These are phyloP conservation scores for Ia io DNA, from an alignment of 2,113 vertebrate genomes.

Conservation along the genomic window DNA sequence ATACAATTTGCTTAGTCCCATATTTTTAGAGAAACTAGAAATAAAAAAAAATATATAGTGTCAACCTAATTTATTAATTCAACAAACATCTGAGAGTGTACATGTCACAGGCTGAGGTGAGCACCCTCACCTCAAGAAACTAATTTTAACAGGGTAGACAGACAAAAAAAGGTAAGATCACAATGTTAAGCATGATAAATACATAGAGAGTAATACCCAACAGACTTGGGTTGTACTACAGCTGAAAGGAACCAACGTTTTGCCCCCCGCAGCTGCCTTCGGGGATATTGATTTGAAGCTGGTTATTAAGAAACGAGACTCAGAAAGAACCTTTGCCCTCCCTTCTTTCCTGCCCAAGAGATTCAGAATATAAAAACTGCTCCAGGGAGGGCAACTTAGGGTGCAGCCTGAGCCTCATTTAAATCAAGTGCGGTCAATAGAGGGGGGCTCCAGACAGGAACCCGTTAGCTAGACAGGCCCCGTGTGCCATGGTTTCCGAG, in stretches of 20 bases:
- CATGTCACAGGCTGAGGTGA: not conserved
- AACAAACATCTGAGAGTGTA: not conserved
- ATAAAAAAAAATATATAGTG: not conserved
- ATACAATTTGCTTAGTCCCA: not conserved
- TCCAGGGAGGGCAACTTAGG: not conserved
- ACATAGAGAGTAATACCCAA: not conserved
- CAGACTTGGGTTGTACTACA: not conserved
- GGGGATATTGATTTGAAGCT: not conserved
- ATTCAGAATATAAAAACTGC: not conserved
- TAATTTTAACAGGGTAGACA: not conserved
- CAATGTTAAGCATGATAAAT: not conserved
- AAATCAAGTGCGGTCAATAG: fast-evolving
- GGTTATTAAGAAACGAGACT: not conserved
- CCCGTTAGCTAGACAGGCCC: not conserved
- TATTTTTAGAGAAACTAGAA: constrained; percentile 31
- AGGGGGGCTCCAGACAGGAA: not conserved
- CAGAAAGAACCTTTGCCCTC: not conserved
- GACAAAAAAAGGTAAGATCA: not conserved
- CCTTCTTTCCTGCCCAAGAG: not conserved
- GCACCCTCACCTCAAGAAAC: not conserved
- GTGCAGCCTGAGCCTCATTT: not conserved
- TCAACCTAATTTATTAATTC: not conserved
- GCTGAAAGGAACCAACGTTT: not conserved
- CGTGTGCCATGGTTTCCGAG: not conserved
- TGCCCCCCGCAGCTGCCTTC: too few relatives aligned